Evolutionary conservation across 1,140 invertebrate genomes (phyloP), one percentile per base, ranked within the genome.

Genomic region (Proctacanthus coquilletti): DNA sequence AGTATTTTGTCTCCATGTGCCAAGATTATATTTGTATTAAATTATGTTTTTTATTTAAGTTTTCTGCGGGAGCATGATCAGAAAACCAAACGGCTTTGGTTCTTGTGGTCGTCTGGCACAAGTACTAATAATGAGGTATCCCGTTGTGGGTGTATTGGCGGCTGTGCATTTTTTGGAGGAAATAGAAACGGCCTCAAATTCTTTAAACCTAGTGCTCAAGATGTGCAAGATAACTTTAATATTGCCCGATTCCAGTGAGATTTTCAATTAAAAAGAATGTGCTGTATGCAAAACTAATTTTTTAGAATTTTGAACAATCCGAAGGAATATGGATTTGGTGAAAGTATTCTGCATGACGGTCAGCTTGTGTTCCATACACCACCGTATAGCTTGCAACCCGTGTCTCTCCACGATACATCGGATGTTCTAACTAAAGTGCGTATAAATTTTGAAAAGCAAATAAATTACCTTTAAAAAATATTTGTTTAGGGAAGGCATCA

Each of bases 71-170:
- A 76, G 9, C 92, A 98, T 52, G 95, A 98, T 62, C 75, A 78
- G 21, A 73, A 77, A 42, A 80, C 77, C 0, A 91, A 87, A 58
- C 70, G 88, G 41, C 64, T 98, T 6, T 94, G 89, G 86, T 97
- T 98, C 55, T 61, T 98, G 1, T 98, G 93, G 92, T 73, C 78
- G 1, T 68, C 66, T 43, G 75, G 81, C 49, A 64, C 56, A 5
- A 65, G 46, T 41, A 62, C 49, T 37, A 62, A 31, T 25, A 13
- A 21, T 19, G 55, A 58, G 35, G 52, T 55, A 17, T 53, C 53
- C 5, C 83, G 80, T 45, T 98, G 95, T 61, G 93, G 91, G 1
- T 98, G 95, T 63, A 80, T 85, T 29, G 94, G 94, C 3, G 91
- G 91, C 1, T 96, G 88, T 54, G 65, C 68, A 11, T 98, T 98